Base-by-base conservation (phyloP, 2,888 invertebrate genomes). In the Drosophila subquinaria region DNA sequence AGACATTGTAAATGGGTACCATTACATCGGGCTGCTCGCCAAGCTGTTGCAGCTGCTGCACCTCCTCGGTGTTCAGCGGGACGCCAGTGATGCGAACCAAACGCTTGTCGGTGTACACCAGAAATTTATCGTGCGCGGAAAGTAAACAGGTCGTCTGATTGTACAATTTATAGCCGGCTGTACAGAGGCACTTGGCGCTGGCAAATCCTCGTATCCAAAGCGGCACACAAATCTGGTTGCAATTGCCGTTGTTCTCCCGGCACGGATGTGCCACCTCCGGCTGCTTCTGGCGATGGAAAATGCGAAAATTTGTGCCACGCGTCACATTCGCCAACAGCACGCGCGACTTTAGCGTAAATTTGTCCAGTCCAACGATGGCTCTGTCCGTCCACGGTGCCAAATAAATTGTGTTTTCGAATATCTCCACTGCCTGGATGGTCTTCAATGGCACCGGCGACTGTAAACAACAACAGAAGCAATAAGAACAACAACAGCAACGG, bases 211-310 rank as follows among this genome's bases (percentile, higher is more conserved):
- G 92, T 66, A 94, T 93, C 94, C 95, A 95, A 65, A 94, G 92
- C 48, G 96, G 94, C 70, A 97, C 93, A 93, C 97, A 97, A 73
- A 97, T 93, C 92, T 97, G 97, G 81, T 95, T 94, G 94, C 97
- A 97, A 74, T 95, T 95, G 76, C 96, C 96, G 90, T 95, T 95
- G 86, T 94, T 92, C 43, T 92, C 93, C 74, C 94, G 94, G 93
- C 97, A 97, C 36, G 96, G 95, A 93, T 96, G 96, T 10, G 94
- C 92, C 85, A 94, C 95, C 89, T 95, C 94, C 11, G 97, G 97
- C 92, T 97, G 97, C 64, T 95, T 93, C 91, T 95, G 96, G 63
- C 95, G 94, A 93, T 97, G 97, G 92, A 95, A 97, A 52, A 96
- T 94, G 77, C 96, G 94, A 79, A 96, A 94, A 84, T 95, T 94